A percentile compares a stretch with the other conserved stretches of the same genome.
phyloP scores from a whole-genome alignment of 2,797 vertebrate genomes.

The Masticophis lateralis region DNA sequence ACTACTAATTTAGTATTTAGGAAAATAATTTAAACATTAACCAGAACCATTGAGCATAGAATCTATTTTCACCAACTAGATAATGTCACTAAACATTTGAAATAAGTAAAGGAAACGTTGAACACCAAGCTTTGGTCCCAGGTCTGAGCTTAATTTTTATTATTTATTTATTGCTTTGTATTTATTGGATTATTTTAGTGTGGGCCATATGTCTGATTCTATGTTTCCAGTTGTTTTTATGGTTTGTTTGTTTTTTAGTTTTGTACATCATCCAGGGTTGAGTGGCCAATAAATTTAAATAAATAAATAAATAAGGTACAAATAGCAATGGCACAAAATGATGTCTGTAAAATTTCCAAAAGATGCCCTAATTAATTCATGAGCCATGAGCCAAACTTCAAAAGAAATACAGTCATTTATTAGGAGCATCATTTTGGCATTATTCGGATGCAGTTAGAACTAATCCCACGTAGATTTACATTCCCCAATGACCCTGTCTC shows the following conservation, averaged over 20 bases:
- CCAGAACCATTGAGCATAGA: background rate
- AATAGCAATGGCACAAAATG: background rate
- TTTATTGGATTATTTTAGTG: background rate
- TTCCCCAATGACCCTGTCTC: too few relatives aligned
- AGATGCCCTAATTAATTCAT: too few relatives aligned
- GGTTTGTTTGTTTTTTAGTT: background rate
- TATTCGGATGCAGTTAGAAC: too few relatives aligned
- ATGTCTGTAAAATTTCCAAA: background rate
- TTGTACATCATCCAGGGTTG: background rate
- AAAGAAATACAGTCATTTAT: too few relatives aligned
- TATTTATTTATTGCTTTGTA: background rate
- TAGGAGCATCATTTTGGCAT: too few relatives aligned
- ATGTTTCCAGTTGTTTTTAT: background rate
- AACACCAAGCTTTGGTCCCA: background rate
- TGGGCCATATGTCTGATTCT: background rate
- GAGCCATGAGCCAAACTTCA: too few relatives aligned
- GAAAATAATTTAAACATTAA: background rate
- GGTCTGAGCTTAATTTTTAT: background rate
- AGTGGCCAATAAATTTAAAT: background rate
- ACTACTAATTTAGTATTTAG: background rate
- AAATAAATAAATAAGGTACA: background rate
- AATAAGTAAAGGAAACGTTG: background rate
- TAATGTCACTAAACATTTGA: background rate
- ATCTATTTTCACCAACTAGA: background rate
- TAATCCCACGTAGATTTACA: too few relatives aligned